A percentile compares a stretch with the other conserved stretches of the same genome.
These are phyloP conservation scores for Drosophila kanekoi DNA, from an alignment of 2,888 invertebrate species.

Conservation along the genomic window DNA sequence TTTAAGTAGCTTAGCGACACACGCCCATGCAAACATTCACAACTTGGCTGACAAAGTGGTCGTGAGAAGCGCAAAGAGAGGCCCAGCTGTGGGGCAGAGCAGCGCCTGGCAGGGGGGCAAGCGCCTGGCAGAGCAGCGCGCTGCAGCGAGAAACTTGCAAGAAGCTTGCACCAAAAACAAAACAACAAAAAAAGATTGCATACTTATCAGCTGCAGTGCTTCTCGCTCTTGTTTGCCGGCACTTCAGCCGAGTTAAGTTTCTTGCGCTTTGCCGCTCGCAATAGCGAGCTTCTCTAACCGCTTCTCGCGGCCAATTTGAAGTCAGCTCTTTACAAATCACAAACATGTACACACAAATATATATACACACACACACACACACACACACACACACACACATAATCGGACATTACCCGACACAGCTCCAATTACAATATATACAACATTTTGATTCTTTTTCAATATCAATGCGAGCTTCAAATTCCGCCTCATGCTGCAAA, in stretches of 20 bases:
- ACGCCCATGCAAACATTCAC: slow-evolving; percentile 7
- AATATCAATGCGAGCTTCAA: slow-evolving; percentile 49
- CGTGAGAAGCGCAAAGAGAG: slow-evolving; percentile 6
- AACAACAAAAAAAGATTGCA: not conserved
- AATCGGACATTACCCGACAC: slow-evolving; percentile 31
- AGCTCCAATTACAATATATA: slow-evolving; percentile 33
- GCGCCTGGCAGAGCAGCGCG: too few relatives aligned
- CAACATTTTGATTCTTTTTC: slow-evolving; percentile 27
- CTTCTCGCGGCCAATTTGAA: slow-evolving; percentile 6
- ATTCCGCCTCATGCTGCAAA: slow-evolving; percentile 44
- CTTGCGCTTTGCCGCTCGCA: not conserved
- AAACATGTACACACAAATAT: slow-evolving; percentile 21
- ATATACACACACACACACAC: slow-evolving; percentile 39
- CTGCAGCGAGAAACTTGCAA: not conserved
- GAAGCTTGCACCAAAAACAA: too few relatives aligned
- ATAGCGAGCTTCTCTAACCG: not conserved
- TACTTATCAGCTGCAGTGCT: not conserved
- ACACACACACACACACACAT: too few relatives aligned
- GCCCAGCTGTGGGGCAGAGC: not conserved
- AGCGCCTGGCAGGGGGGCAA: too few relatives aligned
- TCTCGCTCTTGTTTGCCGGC: not conserved
- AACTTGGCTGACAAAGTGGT: slow-evolving; percentile 1
- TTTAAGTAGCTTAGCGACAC: slow-evolving; percentile 53
- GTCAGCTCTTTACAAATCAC: slow-evolving; percentile 5
- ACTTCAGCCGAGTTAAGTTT: not conserved